Percentiles rank a stretch among this genome's conserved stretches.
phyloP scores from a whole-genome alignment of 64 coral and sea anemone species.

The Pocillopora damicornis region DNA sequence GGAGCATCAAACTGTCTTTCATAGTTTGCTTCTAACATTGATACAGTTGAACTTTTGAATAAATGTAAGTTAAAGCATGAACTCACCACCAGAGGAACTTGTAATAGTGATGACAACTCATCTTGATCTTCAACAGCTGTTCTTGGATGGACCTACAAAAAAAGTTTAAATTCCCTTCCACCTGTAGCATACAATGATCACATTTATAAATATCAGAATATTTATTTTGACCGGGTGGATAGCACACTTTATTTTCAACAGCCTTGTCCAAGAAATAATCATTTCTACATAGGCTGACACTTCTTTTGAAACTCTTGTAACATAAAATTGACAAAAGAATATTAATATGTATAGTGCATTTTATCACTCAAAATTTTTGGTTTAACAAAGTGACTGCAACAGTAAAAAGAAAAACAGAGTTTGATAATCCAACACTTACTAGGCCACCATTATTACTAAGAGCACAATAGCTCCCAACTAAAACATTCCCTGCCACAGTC shows the following conservation, averaged over 20 bases:
- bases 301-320: too few relatives aligned
- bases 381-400: not conserved
- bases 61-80: not conserved
- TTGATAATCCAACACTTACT: conserved; percentile 42
- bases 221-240: too few relatives aligned
- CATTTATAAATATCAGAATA: not conserved
- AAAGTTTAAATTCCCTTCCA: not conserved
- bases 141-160: conserved; percentile 79
- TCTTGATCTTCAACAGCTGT: conserved; percentile 92
- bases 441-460: conserved; percentile 97
- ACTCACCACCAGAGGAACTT: conserved; percentile 94
- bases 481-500: conserved; percentile 91
- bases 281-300: not conserved
- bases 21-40: too few relatives aligned
- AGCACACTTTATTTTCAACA: too few relatives aligned
- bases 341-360: too few relatives aligned
- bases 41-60: too few relatives aligned
- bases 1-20: too few relatives aligned
- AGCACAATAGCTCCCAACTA: conserved; percentile 92
- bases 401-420: not conserved
- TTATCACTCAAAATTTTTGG: too few relatives aligned
- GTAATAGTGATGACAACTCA: conserved; percentile 91
- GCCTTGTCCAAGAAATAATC: not conserved
- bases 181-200: not conserved
- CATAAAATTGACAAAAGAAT: too few relatives aligned